These are phyloP conservation scores for Esox niger DNA, from an alignment of 2,113 vertebrate genomes.

Conservation along the genomic window DNA sequence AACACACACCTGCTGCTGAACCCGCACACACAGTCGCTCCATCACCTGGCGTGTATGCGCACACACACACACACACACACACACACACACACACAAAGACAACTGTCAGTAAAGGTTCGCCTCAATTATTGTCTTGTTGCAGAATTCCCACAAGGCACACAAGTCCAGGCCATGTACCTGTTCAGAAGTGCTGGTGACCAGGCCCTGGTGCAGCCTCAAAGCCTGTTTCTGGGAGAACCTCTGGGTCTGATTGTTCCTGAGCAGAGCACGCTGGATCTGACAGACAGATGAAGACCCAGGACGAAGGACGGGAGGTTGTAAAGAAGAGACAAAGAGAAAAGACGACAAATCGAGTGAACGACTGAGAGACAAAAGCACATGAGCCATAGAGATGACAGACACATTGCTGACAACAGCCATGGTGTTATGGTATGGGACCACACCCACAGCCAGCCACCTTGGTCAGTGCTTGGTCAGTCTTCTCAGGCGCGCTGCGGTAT, in stretches of 20 bases:
- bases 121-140: background rate
- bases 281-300: constrained; percentile 7
- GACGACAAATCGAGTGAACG: background rate
- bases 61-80: background rate
- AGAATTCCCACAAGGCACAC: background rate
- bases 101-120: background rate
- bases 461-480: constrained; percentile 82
- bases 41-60: constrained; percentile 69
- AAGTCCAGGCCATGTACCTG: constrained; percentile 76
- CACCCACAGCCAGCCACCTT: constrained; percentile 70
- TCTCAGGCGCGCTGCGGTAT: constrained; percentile 82
- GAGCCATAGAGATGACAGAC: constrained; percentile 3
- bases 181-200: constrained; percentile 87
- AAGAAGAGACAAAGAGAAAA: background rate
- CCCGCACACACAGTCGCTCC: constrained; percentile 83
- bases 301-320: background rate
- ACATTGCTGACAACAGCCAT: background rate
- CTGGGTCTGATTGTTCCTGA: constrained; percentile 86
- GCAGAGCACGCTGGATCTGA: constrained; percentile 85
- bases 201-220: constrained; percentile 83
- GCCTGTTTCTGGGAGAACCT: constrained; percentile 85
- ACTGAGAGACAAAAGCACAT: constrained; percentile 2
- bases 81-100: background rate
- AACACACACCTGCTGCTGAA: constrained; percentile 84
- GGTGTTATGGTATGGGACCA: background rate